Evolutionary conservation across 1,140 invertebrate genomes (phyloP).

Genomic region (Zeugodacus cucurbitae): DNA sequence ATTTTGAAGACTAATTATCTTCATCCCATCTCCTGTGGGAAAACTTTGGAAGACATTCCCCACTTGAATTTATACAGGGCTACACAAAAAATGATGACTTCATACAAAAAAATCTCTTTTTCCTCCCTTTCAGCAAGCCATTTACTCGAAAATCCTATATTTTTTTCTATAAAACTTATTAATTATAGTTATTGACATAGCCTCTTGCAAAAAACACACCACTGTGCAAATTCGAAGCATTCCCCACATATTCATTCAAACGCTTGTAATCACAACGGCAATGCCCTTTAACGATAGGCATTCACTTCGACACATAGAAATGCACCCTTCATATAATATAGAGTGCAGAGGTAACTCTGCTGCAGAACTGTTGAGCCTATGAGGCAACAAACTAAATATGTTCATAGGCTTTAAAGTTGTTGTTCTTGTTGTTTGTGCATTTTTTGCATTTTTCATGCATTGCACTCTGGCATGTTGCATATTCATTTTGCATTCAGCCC

Average conservation of each 20-base stretch:
- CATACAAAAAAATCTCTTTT: too few relatives aligned
- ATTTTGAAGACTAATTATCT: too few relatives aligned
- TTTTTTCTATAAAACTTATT: too few relatives aligned
- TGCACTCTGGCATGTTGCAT: neutral
- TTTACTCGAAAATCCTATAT: too few relatives aligned
- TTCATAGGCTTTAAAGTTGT: neutral
- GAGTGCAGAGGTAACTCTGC: neutral
- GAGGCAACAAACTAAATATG: slow-evolving; percentile 23
- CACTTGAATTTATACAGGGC: too few relatives aligned
- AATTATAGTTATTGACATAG: too few relatives aligned
- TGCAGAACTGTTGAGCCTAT: neutral
- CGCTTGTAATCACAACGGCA: neutral
- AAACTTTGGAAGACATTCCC: too few relatives aligned
- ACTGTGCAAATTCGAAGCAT: neutral
- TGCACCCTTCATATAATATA: neutral
- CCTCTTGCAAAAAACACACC: neutral
- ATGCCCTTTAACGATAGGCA: neutral
- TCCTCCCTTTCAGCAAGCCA: too few relatives aligned
- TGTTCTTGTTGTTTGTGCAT: neutral
- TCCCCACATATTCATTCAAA: neutral
- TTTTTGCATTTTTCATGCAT: neutral
- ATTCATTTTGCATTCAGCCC: slow-evolving; percentile 20
- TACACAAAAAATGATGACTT: too few relatives aligned
- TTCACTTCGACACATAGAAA: neutral
- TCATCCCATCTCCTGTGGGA: too few relatives aligned